Conservation (phyloP, 2,888 invertebrate species). For the Cartodere bifasciata region DNA sequence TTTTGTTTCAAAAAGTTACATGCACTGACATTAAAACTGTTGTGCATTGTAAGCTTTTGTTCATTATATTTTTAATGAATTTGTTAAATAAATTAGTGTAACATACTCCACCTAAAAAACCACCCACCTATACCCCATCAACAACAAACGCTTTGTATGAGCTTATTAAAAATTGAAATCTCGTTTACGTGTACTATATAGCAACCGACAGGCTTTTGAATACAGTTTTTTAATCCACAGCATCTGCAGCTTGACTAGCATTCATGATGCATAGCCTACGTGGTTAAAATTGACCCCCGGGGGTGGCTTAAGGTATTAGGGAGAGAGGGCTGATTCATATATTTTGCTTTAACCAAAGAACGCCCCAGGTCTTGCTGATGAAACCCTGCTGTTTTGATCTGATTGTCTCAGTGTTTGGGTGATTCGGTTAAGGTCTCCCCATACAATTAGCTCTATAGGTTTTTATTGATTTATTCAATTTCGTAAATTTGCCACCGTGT, state of each 20-base stretch:
- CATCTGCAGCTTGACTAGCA: constrained; percentile 15
- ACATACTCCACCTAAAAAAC: no score
- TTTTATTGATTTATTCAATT: constrained; percentile 19
- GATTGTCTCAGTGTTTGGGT: constrained; percentile 24
- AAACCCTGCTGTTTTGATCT: constrained; percentile 23
- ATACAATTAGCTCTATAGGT: constrained; percentile 18
- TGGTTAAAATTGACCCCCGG: constrained; percentile 21
- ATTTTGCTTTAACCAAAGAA: constrained; percentile 12
- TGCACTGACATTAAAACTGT: no score
- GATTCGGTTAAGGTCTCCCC: constrained; percentile 20
- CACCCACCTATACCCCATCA: no score
- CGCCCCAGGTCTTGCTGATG: constrained; percentile 17
- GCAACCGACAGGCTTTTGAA: constrained; percentile 7
- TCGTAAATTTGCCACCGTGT: constrained; percentile 6
- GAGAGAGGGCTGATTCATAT: constrained; percentile 19
- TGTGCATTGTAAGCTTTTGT: no score
- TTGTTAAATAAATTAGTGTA: no score
- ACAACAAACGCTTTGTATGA: no score
- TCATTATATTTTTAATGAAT: no score
- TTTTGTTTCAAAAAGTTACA: no score
- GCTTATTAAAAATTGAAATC: constrained; percentile 17
- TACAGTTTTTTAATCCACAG: constrained; percentile 17
- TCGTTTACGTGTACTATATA: constrained; percentile 14
- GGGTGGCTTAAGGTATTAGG: constrained; percentile 24
- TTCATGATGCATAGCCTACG: constrained; percentile 15